Percentiles rank a stretch among this genome's conserved stretches.
Conservation (phyloP, 1,140 invertebrate genomes). For the Caenorhabditis brenneri region DNA sequence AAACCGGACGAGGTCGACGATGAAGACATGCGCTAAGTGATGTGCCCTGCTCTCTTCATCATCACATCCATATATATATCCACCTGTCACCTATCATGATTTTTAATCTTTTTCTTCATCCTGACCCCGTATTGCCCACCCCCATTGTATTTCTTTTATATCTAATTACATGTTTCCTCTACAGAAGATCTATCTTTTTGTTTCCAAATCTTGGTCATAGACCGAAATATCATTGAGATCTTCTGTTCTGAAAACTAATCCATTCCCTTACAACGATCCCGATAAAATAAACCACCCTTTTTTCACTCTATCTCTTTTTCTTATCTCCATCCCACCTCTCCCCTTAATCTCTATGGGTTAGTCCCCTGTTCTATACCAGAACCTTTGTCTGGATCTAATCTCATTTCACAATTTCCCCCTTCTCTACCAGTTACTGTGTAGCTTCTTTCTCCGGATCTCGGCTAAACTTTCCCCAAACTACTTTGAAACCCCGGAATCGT, state of each 20-base stretch:
- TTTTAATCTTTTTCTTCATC: too few species aligned
- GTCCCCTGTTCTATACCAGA: neutral
- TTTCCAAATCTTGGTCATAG: neutral
- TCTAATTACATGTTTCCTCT: neutral
- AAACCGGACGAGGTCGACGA: slow-evolving; percentile 57
- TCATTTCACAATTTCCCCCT: neutral
- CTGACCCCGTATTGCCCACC: neutral
- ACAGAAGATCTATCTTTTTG: neutral
- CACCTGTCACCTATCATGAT: too few species aligned
- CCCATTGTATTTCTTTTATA: neutral
- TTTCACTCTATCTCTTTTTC: neutral
- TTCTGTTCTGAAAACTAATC: neutral
- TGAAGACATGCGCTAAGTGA: slow-evolving; percentile 49
- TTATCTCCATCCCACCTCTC: neutral
- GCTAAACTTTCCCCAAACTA: neutral
- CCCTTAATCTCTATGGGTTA: slow-evolving; percentile 5
- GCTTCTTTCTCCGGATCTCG: neutral
- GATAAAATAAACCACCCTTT: neutral
- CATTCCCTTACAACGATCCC: neutral
- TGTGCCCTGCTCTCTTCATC: neutral
- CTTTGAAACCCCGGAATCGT: neutral
- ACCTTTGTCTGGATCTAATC: neutral
- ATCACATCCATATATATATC: neutral
- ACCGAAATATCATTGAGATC: neutral
- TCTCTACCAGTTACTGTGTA: slow-evolving; percentile 23